Base-by-base conservation (phyloP, 2,888 invertebrate genomes). In the Leptura quadrifasciata region DNA sequence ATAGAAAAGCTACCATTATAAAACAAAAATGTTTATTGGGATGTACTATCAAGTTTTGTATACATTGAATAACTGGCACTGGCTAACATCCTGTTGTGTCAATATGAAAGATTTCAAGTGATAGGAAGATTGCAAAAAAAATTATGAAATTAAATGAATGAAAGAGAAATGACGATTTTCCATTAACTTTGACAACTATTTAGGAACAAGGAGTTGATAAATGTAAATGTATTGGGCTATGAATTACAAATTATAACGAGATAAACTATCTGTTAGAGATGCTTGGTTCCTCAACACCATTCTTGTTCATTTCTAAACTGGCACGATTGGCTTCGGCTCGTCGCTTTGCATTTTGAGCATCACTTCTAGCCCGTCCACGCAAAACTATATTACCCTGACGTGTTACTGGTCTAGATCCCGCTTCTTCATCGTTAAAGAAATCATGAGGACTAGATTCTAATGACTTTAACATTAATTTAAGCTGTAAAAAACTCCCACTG, bases 341-440 rank as follows among this genome's bases (percentile, higher is more conserved):
- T 70, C 88, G 82, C 72, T 84, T 86, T 6, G 88, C 86, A 78
- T 88, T 88, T 77, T 87, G 87, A 65, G 85, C 84, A 74, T 88
- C 88, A 67, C 87, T 86, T 68, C 88, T 85, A 55, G 88, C 88
- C 39, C 88, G 80, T 18, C 88, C 88, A n/a, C 88, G 84, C 24
- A 88, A 79, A 4, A 87, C 84, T 0, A 84, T 83, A 63, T 79
- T 83, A 61, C 81, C 79, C 65, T 82, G 81, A 73, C 83, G 80
- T 55, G 80, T 55, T 47, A 76, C 74, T 35, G 82, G 80, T 60
- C 65, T 75, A n/a, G 64, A 54, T 21, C 21, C 63, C 20, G 47
- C 24, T 64, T 77, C 77, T 72, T 75, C 75, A 20, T 79, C 76
- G 15, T 35, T 27, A 64, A 77, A 65, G 21, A 75, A 61, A 72